Conservation (phyloP, 2,888 invertebrate genomes). For the Athrips mouffetella region DNA sequence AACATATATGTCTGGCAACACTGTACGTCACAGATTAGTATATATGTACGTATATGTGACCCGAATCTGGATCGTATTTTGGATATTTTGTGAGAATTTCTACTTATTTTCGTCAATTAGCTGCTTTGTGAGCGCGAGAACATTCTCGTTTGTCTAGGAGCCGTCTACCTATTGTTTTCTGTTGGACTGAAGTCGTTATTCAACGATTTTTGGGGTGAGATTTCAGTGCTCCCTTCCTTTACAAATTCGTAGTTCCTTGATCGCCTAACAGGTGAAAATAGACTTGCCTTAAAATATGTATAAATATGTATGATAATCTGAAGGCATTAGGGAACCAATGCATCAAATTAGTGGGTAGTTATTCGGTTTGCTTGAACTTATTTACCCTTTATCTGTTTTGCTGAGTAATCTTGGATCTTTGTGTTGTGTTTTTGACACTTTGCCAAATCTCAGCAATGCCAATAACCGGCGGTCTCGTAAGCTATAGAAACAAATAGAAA, state of each 20-base stretch:
- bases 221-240: too few species aligned
- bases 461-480: not conserved
- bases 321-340: too few species aligned
- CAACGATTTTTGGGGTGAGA: too few species aligned
- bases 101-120: not conserved
- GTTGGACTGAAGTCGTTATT: too few species aligned
- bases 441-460: slow-evolving; percentile 2
- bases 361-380: too few species aligned
- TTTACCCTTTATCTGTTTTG: not conserved
- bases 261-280: too few species aligned
- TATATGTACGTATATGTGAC: not conserved
- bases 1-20: too few species aligned
- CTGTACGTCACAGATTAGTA: not conserved
- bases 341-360: too few species aligned
- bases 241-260: too few species aligned
- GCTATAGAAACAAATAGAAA: not conserved
- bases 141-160: not conserved
- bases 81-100: not conserved
- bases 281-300: too few species aligned
- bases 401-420: not conserved
- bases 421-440: not conserved
- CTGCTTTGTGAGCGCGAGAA: not conserved
- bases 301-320: too few species aligned
- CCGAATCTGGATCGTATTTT: not conserved
- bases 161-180: not conserved